A percentile compares a stretch with the other conserved stretches of the same genome.
These are phyloP conservation scores for Campylomormyrus tamandua DNA, from an alignment of 2,113 vertebrate species.

Conservation along the genomic window DNA sequence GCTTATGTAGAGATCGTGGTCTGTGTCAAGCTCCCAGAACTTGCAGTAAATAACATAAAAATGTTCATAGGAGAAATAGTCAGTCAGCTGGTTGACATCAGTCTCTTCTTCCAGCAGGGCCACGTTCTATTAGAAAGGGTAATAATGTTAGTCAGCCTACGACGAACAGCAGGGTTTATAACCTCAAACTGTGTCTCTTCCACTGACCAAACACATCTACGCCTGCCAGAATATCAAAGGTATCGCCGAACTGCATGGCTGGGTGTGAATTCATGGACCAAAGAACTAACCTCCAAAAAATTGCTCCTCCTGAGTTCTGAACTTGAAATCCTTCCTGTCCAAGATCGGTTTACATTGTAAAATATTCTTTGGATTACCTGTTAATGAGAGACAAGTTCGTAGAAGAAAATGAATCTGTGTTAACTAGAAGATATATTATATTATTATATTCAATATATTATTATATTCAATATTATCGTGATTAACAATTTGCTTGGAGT, in stretches of 20 bases:
- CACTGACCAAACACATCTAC: neutral
- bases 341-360: constrained; percentile 89
- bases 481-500: neutral
- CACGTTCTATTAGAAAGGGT: constrained; percentile 64
- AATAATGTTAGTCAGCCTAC: too few species aligned
- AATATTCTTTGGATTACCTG: constrained; percentile 96
- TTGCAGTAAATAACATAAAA: constrained; percentile 98
- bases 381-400: constrained; percentile 7
- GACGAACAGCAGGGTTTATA: too few species aligned
- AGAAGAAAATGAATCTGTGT: neutral
- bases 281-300: constrained; percentile 76
- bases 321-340: constrained; percentile 83
- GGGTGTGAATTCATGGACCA: neutral
- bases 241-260: neutral
- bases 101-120: constrained; percentile 81
- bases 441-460: too few species aligned
- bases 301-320: constrained; percentile 82
- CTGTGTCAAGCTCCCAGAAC: constrained; percentile 94
- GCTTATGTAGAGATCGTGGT: constrained; percentile 92
- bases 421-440: neutral
- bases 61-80: constrained; percentile 96
- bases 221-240: neutral
- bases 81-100: constrained; percentile 89
- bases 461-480: neutral
- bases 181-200: neutral